Conservation (phyloP, 2,888 invertebrate species). For the Opisthograptis luteolata region DNA sequence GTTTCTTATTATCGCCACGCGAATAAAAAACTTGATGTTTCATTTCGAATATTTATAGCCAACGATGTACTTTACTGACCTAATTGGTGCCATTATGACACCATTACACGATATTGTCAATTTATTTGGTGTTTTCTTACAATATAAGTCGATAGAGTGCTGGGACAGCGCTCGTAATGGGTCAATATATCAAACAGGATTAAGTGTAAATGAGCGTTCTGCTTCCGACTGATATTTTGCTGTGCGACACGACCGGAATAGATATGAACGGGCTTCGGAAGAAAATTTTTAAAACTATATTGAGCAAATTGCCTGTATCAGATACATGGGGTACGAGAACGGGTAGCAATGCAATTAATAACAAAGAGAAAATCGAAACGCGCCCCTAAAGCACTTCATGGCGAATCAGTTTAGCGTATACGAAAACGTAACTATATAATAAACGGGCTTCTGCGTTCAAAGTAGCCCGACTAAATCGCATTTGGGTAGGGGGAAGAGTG, state of each 20-base stretch:
- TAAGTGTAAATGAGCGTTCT: slow-evolving; percentile 76
- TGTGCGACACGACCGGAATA: slow-evolving; percentile 67
- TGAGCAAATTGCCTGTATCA: slow-evolving; percentile 8
- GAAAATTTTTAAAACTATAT: slow-evolving; percentile 40
- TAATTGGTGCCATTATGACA: slow-evolving; percentile 32
- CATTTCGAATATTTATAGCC: slow-evolving; percentile 15
- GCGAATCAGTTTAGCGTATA: slow-evolving; percentile 48
- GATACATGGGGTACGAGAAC: neutral
- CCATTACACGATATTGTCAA: slow-evolving; percentile 36
- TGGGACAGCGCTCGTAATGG: slow-evolving; percentile 75
- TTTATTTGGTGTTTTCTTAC: slow-evolving; percentile 64
- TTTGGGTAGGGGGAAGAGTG: slow-evolving; percentile 49
- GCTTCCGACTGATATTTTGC: slow-evolving; percentile 67
- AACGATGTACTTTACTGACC: slow-evolving; percentile 17
- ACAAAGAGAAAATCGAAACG: slow-evolving; percentile 27
- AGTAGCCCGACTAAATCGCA: slow-evolving; percentile 68
- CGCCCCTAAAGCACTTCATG: slow-evolving; percentile 40
- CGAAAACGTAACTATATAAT: slow-evolving; percentile 56
- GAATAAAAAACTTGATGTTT: slow-evolving; percentile 6
- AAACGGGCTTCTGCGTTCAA: slow-evolving; percentile 51
- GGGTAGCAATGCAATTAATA: slow-evolving; percentile 23
- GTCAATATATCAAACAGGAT: slow-evolving; percentile 81
- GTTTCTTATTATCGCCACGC: slow-evolving; percentile 1
- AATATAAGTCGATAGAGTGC: slow-evolving; percentile 64
- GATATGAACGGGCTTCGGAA: slow-evolving; percentile 50